These are phyloP conservation scores for Beroe forskalii DNA, from an alignment of 37 sponge, comb jelly and placozoan species.

Conservation along the genomic window DNA sequence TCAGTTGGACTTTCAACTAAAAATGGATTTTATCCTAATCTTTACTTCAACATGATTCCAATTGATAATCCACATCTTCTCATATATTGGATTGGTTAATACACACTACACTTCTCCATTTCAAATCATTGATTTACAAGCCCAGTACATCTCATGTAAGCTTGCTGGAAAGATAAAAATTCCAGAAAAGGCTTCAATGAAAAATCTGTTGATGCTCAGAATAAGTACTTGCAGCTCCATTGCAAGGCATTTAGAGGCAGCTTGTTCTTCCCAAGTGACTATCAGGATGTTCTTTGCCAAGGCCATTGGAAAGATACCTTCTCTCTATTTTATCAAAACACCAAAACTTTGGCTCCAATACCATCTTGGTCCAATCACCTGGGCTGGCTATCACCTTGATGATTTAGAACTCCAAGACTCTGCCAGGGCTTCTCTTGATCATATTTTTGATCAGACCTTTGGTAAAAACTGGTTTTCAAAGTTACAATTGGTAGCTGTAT, in stretches of 20 bases:
- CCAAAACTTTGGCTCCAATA: background rate
- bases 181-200: background rate
- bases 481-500: too few relatives aligned
- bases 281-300: background rate
- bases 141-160: background rate
- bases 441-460: background rate
- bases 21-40: background rate
- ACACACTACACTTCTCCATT: conserved; percentile 28
- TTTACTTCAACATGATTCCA: conserved; percentile 31
- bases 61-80: background rate
- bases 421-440: background rate
- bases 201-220: background rate
- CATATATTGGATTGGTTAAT: conserved; percentile 20
- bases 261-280: conserved; percentile 18
- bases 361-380: conserved; percentile 46
- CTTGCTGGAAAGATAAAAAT: background rate
- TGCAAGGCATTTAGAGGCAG: conserved; percentile 13
- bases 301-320: background rate
- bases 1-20: background rate
- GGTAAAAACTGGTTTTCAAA: conserved; percentile 33
- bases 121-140: conserved; percentile 35
- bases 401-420: background rate
- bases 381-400: conserved; percentile 34
- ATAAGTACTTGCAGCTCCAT: background rate
- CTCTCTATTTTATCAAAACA: background rate